These are phyloP conservation scores for Spizaetus ornatus DNA, from an alignment of 2,113 vertebrate species.

Conservation along the genomic window DNA sequence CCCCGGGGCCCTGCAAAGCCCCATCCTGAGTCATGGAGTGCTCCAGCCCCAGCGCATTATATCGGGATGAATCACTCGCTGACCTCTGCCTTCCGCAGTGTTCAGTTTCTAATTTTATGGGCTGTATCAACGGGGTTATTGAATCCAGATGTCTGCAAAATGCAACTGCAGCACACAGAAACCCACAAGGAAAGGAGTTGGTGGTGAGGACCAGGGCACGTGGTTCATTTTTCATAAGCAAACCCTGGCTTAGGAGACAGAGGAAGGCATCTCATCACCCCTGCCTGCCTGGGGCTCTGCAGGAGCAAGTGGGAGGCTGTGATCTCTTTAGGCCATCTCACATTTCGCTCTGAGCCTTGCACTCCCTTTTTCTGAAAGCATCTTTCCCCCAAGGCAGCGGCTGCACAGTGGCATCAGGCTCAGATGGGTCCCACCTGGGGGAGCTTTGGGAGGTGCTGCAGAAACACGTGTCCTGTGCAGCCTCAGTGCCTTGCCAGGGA, in stretches of 20 bases:
- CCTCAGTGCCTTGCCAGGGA: not conserved
- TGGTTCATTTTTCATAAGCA: constrained; percentile 26
- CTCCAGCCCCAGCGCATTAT: constrained; percentile 39
- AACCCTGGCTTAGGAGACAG: not conserved
- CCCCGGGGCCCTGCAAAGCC: constrained; percentile 11
- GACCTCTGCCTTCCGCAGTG: constrained; percentile 65
- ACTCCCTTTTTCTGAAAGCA: not conserved
- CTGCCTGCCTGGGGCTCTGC: not conserved
- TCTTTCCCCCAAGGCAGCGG: not conserved
- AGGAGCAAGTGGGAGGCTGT: not conserved
- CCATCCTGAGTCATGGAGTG: not conserved
- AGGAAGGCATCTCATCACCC: not conserved
- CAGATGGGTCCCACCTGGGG: not conserved
- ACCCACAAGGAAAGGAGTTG: constrained; percentile 25
- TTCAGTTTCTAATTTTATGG: constrained; percentile 72
- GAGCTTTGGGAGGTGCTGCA: not conserved
- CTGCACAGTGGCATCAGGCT: not conserved
- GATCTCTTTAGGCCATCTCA: not conserved
- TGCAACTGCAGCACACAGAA: constrained; percentile 40
- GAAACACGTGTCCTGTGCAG: rapidly evolving
- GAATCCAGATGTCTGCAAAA: constrained; percentile 71
- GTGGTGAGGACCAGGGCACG: not conserved
- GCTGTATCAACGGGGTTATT: constrained; percentile 67
- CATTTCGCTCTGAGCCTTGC: not conserved
- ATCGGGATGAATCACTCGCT: constrained; percentile 64